Percentiles rank a stretch among this genome's conserved stretches.
Conservation (phyloP, 2,113 vertebrate species). For the Garra rufa region DNA sequence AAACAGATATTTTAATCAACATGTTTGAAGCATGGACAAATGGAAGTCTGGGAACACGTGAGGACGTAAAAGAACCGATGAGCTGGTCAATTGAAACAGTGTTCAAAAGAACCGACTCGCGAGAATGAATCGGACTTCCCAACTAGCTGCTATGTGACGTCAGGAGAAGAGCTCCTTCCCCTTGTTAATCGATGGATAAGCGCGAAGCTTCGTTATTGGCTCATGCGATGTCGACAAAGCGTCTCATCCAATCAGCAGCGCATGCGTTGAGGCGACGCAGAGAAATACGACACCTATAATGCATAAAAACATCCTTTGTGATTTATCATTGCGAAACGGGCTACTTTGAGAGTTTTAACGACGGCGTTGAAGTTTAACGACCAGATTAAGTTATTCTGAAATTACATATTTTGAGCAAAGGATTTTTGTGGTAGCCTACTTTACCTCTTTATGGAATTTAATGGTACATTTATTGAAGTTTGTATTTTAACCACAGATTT, state of each 20-base stretch:
- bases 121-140: neutral
- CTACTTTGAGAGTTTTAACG: neutral
- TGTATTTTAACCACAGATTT: neutral
- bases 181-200: neutral
- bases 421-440: neutral
- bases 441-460: neutral
- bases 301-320: no score
- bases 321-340: neutral
- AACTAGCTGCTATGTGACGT: constrained; percentile 15
- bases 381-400: neutral
- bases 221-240: neutral
- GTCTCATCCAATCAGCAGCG: neutral
- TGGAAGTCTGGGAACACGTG: neutral
- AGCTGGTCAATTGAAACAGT: neutral
- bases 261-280: neutral
- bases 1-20: neutral
- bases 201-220: neutral
- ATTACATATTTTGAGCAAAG: neutral
- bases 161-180: neutral
- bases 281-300: neutral
- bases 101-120: constrained; percentile 18
- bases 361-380: neutral
- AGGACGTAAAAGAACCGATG: neutral
- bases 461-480: neutral
- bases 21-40: neutral